Evolutionary conservation across 2,797 vertebrate genomes (phyloP), one percentile per base, ranked within the genome.

Genomic region (Gadopsis bispinosus): DNA sequence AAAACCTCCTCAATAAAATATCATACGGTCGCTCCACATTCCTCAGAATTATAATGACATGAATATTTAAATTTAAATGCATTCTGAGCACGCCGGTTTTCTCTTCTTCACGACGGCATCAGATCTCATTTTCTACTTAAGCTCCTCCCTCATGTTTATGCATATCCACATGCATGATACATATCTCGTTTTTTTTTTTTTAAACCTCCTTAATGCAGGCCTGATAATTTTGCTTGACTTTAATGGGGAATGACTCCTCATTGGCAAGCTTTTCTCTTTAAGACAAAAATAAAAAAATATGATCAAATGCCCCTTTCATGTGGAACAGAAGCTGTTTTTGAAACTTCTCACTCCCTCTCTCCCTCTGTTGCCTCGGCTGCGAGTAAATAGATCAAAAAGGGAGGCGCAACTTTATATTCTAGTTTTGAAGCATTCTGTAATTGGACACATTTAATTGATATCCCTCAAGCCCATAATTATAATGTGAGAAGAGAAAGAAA

Each of bases 11-110:
- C 95, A 96, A 96, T 96, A 96, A 96, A 96, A 96, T 96, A 96
- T 96, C 94, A 96, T 94, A 95, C 92, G 85, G 93, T 94, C 94
- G 94, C 95, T 95, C 94, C 95, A 95, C 94, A 96, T 96, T 96
- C 95, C 95, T 96, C 94, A 95, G 95, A 95, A 96, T 95, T 96
- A 96, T 96, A 96, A 96, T 96, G 95, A 96, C 94, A 96, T 96
- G 94, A 96, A 96, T 96, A 96, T 96, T 96, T 96, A 95, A 96
- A 95, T 96, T 94, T 94, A 96, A 96, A 96, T 95, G 95, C 95
- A 95, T 96, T 95, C 94, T 69, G 88, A 94, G 95, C 93, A 93
- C 87, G 92, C 88, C 87, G 84, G 84, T 92, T 93, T 93, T 92
- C 92, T 94, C 94, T 91, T 94, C 94, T 95, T 94, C 93, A 85